Evolutionary conservation across 2,113 vertebrate species (phyloP).

Genomic region (Amblyopsis rosae): DNA sequence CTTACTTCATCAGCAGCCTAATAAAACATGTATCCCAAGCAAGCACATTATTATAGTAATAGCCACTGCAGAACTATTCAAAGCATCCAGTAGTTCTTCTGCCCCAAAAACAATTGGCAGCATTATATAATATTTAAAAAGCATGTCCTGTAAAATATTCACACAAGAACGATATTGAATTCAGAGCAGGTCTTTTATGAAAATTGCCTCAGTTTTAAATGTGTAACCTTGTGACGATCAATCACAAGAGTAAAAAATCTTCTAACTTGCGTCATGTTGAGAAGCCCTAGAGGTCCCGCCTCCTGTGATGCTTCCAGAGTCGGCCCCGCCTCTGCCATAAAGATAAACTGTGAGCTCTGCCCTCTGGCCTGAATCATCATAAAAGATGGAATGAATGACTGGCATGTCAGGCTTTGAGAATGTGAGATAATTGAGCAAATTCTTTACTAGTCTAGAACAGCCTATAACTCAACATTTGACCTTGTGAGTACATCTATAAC

Average conservation of each 20-base stretch:
- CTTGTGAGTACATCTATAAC: not conserved
- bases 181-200: too few relatives aligned
- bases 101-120: too few relatives aligned
- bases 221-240: not conserved
- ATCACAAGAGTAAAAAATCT: conserved; percentile 26
- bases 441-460: not conserved
- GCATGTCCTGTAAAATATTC: too few relatives aligned
- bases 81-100: too few relatives aligned
- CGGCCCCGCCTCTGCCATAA: too few relatives aligned
- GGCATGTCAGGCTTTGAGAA: conserved; percentile 3
- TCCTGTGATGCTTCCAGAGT: too few relatives aligned
- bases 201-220: conserved; percentile 1
- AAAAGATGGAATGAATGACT: conserved; percentile 2
- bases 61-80: too few relatives aligned
- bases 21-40: too few relatives aligned
- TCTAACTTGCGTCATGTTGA: conserved; percentile 33
- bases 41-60: too few relatives aligned
- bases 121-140: too few relatives aligned
- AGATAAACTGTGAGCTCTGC: not conserved
- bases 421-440: not conserved
- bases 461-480: not conserved
- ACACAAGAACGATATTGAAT: too few relatives aligned
- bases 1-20: too few relatives aligned
- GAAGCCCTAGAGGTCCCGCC: not conserved
- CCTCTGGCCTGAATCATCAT: conserved; percentile 1